Base-by-base conservation (phyloP, 1,140 invertebrate species). In the Acyrthosiphon pisum region DNA sequence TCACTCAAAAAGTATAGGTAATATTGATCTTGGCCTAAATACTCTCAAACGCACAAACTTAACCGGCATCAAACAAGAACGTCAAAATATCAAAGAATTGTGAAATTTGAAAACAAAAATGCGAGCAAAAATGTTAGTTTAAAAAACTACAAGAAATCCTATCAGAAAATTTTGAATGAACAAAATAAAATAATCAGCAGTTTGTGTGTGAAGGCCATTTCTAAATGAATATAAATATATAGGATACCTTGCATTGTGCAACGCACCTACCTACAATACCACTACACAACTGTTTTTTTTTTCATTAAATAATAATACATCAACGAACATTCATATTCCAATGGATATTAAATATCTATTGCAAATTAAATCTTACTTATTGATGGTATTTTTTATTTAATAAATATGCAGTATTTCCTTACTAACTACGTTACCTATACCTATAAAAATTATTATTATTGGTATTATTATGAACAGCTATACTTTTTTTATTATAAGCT, bases 151-250 rank as follows among this genome's bases (percentile, higher is more conserved):
- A 76, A 76, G n/a, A n/a, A n/a, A n/a, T 76, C 1, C n/a, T 76
- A n/a, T 35, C 60, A 76, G n/a, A 76, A 18, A 14, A n/a, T 18
- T 76, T 76, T n/a, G 9, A 76, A n/a, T 76, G n/a, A 76, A 35
- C 30, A 76, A 76, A 76, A 76, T 76, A 76, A 18, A 76, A 76
- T 76, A n/a, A 76, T 76, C n/a, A 76, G 60, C 60, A 76, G 14
- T 76, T n/a, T n/a, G n/a, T 76, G n/a, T n/a, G 18, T n/a, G 60
- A 76, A 76, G n/a, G 60, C n/a, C 60, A 76, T 76, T 76, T n/a
- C 14, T 76, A 30, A 76, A 76, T n/a, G 60, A 76, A 76, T 76
- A 76, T 76, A 76, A 76, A 76, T 76, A 76, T 76, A 76, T 68
- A 68, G 56, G 11, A 30, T 68, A 68, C 60, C 30, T 68, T 68